phyloP scores from a whole-genome alignment of 2,113 vertebrate genomes.

The Collichthys lucidus region DNA sequence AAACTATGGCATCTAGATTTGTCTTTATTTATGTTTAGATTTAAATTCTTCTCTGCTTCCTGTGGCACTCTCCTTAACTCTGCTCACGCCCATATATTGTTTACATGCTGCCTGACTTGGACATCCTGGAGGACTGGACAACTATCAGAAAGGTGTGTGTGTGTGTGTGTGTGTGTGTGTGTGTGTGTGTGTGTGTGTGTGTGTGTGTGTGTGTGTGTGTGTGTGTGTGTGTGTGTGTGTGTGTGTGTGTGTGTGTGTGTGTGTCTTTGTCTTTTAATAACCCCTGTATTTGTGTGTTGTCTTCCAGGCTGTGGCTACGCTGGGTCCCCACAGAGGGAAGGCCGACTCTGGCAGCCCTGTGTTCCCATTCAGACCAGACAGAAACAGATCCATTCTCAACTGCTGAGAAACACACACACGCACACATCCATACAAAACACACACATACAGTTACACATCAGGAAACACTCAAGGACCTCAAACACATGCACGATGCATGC shows the following conservation, averaged over 20 bases:
- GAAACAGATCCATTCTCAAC: constrained; percentile 77
- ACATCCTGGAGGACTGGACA: constrained; percentile 98
- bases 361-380: constrained; percentile 76
- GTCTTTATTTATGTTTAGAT: neutral
- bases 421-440: neutral
- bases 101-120: constrained; percentile 97
- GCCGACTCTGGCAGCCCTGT: constrained; percentile 79
- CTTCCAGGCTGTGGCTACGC: constrained; percentile 90
- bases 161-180: too few species aligned
- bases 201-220: too few species aligned
- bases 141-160: constrained; percentile 93
- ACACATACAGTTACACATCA: neutral
- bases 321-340: constrained; percentile 93
- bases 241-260: constrained; percentile 1
- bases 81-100: constrained; percentile 93
- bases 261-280: constrained; percentile 9
- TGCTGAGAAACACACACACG: constrained; percentile 56
- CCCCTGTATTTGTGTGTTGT: constrained; percentile 21
- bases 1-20: neutral
- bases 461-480: constrained; percentile 6
- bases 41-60: neutral
- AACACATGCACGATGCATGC: neutral
- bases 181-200: too few species aligned
- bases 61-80: constrained; percentile 81
- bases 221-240: neutral